These are phyloP conservation scores for Apodemia mormo DNA, from an alignment of 2,888 invertebrate genomes.

Conservation along the genomic window DNA sequence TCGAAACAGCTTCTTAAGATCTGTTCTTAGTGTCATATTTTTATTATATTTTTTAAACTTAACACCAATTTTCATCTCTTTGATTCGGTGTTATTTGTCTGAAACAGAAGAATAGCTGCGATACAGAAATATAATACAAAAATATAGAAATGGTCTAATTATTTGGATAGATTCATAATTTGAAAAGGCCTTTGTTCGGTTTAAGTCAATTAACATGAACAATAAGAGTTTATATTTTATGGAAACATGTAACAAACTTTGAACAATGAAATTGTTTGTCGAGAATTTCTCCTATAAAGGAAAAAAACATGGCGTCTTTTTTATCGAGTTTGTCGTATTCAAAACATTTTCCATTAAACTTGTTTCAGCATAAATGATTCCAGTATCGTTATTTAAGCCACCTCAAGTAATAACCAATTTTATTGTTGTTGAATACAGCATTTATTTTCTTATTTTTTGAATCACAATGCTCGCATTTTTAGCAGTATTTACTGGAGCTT, in stretches of 20 bases:
- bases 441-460: neutral
- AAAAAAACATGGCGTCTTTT: slow-evolving; percentile 58
- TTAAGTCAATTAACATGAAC: slow-evolving; percentile 9
- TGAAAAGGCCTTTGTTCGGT: neutral
- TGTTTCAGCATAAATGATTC: slow-evolving; percentile 69
- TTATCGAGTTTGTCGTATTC: slow-evolving; percentile 62
- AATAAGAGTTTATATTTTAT: slow-evolving; percentile 21
- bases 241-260: slow-evolving; percentile 50
- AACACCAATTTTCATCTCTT: neutral
- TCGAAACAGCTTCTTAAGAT: too few species aligned
- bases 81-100: neutral
- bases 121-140: neutral
- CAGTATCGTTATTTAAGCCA: slow-evolving; percentile 47
- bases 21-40: too few species aligned
- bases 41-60: neutral
- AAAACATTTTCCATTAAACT: slow-evolving; percentile 64
- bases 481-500: neutral
- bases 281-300: slow-evolving; percentile 54
- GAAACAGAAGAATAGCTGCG: too few species aligned
- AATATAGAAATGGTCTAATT: neutral
- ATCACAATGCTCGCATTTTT: neutral
- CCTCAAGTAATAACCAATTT: slow-evolving; percentile 71
- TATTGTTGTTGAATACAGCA: slow-evolving; percentile 57
- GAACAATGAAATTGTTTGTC: slow-evolving; percentile 59
- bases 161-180: neutral